These are phyloP conservation scores for Schizopygopsis malacanthus DNA, from an alignment of 2,797 vertebrate species.

Conservation along the genomic window DNA sequence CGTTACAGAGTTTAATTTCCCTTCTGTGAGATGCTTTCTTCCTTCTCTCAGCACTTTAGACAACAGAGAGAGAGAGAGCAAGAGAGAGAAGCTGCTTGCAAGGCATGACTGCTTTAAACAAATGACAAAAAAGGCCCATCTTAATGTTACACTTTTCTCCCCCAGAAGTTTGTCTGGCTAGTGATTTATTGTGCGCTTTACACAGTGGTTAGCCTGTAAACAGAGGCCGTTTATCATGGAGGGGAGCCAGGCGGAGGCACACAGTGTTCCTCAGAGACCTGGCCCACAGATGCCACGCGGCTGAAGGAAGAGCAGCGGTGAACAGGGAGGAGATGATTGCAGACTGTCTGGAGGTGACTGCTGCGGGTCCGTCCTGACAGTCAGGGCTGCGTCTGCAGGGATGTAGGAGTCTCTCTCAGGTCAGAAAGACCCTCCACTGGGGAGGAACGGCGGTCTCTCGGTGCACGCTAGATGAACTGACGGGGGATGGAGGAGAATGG, in stretches of 20 bases:
- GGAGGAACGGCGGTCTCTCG: slow-evolving; percentile 43
- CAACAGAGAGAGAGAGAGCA: slow-evolving; percentile 33
- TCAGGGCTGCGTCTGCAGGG: slow-evolving; percentile 62
- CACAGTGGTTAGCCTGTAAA: slow-evolving; percentile 74
- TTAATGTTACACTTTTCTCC: slow-evolving; percentile 70
- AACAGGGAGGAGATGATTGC: slow-evolving; percentile 65
- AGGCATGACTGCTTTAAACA: slow-evolving; percentile 68
- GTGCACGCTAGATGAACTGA: slow-evolving; percentile 29
- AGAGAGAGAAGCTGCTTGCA: slow-evolving; percentile 48
- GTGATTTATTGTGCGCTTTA: slow-evolving; percentile 74
- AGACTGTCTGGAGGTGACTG: slow-evolving; percentile 61
- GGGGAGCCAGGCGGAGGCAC: slow-evolving; percentile 49
- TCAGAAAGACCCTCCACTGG: slow-evolving; percentile 47
- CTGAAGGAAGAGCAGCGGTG: slow-evolving; percentile 53
- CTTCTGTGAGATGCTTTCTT: slow-evolving; percentile 24
- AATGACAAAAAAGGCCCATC: slow-evolving; percentile 68
- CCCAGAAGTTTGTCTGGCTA: slow-evolving; percentile 68
- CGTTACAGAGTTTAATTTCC: slow-evolving; percentile 33
- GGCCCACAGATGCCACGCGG: slow-evolving; percentile 51
- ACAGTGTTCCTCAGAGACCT: slow-evolving; percentile 63
- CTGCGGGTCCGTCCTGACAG: slow-evolving; percentile 59
- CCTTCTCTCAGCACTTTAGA: slow-evolving; percentile 38
- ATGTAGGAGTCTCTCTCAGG: slow-evolving; percentile 45
- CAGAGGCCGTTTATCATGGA: slow-evolving; percentile 69
- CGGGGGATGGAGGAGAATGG: slow-evolving; percentile 1